A percentile compares a stretch with the other conserved stretches of the same genome.
Conservation (phyloP, 2,888 invertebrate genomes). For the Glyphotaelius pellucidus region DNA sequence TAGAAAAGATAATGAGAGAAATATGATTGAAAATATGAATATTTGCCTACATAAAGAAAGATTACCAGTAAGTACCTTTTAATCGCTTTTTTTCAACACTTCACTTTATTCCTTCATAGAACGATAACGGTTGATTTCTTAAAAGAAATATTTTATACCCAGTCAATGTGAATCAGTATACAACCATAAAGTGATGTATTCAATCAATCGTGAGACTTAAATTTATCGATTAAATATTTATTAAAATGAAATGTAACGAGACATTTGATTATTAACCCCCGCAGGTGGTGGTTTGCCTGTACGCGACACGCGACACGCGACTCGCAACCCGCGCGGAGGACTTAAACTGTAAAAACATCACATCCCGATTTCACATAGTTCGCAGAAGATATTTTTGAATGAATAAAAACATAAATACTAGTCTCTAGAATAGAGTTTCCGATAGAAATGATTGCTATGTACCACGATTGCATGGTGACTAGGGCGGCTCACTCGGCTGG, state of each 20-base stretch:
- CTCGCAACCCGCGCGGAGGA: slow-evolving; percentile 2
- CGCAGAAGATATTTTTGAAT: slow-evolving; percentile 62
- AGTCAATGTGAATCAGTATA: slow-evolving; percentile 56
- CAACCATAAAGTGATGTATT: slow-evolving; percentile 60
- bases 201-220: slow-evolving; percentile 65
- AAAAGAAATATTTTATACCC: slow-evolving; percentile 63
- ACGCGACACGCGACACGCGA: not conserved
- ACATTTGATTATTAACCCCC: slow-evolving; percentile 43
- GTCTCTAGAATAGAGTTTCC: slow-evolving; percentile 50
- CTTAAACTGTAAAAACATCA: slow-evolving; percentile 41
- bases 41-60: slow-evolving; percentile 49
- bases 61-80: slow-evolving; percentile 61
- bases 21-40: slow-evolving; percentile 53
- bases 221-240: slow-evolving; percentile 53
- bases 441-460: slow-evolving; percentile 42
- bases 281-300: not conserved
- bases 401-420: slow-evolving; percentile 46
- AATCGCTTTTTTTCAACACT: slow-evolving; percentile 59
- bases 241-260: slow-evolving; percentile 50
- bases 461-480: not conserved
- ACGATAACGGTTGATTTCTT: slow-evolving; percentile 47
- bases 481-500: slow-evolving; percentile 5
- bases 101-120: slow-evolving; percentile 59
- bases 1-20: slow-evolving; percentile 49
- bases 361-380: slow-evolving; percentile 54